Evolutionary conservation across 2,113 vertebrate species (phyloP).

Genomic region (Martes martes): DNA sequence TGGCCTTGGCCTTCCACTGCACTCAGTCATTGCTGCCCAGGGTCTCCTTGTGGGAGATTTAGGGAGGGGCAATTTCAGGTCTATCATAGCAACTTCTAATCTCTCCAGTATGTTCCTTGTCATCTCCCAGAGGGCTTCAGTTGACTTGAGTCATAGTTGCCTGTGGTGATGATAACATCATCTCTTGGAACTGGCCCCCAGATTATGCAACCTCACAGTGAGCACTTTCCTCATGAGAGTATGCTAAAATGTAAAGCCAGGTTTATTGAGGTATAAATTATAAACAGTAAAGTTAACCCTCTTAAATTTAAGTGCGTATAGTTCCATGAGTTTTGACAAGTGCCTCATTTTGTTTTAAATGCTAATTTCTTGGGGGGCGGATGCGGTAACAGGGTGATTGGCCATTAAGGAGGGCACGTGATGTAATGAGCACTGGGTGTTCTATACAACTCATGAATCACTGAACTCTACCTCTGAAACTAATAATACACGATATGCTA

Average conservation of each 20-base stretch:
- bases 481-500: no score
- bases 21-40: not conserved
- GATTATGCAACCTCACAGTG: not conserved
- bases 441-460: no score
- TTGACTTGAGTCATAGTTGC: not conserved
- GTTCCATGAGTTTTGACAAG: not conserved
- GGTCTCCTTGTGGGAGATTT: not conserved
- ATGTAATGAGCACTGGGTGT: no score
- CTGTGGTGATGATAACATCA: not conserved
- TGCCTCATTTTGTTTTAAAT: not conserved
- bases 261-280: not conserved
- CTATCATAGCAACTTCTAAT: not conserved
- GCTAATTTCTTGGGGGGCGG: not conserved
- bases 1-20: rapidly evolving
- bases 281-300: not conserved
- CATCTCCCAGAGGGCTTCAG: not conserved
- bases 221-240: not conserved
- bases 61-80: not conserved
- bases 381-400: not conserved
- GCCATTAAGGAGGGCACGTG: not conserved
- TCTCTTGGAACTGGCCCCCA: not conserved
- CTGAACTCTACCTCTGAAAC: no score
- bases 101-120: not conserved
- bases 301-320: not conserved
- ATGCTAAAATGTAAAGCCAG: not conserved